Percentiles rank a stretch among this genome's conserved stretches.
Conservation (phyloP, 2,888 invertebrate genomes). For the Heliconius erato region DNA sequence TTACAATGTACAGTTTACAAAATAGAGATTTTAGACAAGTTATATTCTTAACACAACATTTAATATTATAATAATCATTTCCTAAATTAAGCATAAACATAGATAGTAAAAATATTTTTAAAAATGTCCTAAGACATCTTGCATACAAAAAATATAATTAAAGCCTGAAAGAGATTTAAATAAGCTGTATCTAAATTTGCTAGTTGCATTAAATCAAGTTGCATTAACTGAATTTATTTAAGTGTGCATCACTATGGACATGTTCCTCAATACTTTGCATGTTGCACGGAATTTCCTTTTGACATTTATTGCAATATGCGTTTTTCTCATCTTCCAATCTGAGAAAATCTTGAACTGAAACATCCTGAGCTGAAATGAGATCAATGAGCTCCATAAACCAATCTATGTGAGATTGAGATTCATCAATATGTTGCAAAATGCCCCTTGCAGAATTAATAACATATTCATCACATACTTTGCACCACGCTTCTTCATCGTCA, state of each 20-base stretch:
- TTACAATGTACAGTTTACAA: slow-evolving; percentile 19
- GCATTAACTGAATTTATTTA: slow-evolving; percentile 61
- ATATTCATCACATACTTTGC: slow-evolving; percentile 67
- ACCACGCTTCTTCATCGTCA: slow-evolving; percentile 64
- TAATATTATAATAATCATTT: slow-evolving; percentile 10
- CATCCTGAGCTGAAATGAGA: slow-evolving; percentile 62
- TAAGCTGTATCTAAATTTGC: slow-evolving; percentile 22
- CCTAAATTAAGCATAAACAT: slow-evolving; percentile 6
- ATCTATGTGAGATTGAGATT: slow-evolving; percentile 63
- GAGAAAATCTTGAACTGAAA: slow-evolving; percentile 64
- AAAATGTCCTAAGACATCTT: not conserved
- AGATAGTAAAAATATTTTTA: not conserved
- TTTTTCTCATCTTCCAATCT: slow-evolving; percentile 65
- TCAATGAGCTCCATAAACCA: slow-evolving; percentile 72
- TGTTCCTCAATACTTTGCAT: slow-evolving; percentile 63
- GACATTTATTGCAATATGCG: slow-evolving; percentile 69
- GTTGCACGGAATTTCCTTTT: slow-evolving; percentile 63
- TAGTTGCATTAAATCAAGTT: not conserved
- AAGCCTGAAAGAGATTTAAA: slow-evolving; percentile 27
- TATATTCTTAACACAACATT: slow-evolving; percentile 20
- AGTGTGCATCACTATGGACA: slow-evolving; percentile 66
- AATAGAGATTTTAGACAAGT: slow-evolving; percentile 21
- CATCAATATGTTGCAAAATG: slow-evolving; percentile 67
- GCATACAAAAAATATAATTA: slow-evolving; percentile 19
- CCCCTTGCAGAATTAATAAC: slow-evolving; percentile 66